A percentile compares a stretch with the other conserved stretches of the same genome.
phyloP scores from a whole-genome alignment of 1,140 invertebrate genomes.

The Diploscapter pachys region DNA sequence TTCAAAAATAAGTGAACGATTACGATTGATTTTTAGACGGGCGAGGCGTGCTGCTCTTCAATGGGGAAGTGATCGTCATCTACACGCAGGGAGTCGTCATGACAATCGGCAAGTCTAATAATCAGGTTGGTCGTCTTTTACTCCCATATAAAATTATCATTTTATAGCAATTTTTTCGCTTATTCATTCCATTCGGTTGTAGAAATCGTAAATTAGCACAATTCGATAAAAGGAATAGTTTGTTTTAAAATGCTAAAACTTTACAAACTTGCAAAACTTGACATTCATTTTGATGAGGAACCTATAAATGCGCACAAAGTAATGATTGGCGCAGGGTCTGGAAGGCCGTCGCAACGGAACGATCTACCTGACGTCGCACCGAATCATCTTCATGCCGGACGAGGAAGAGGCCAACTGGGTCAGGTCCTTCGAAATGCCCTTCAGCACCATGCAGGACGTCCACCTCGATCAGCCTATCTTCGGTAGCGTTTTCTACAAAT shows the following conservation, averaged over 20 bases:
- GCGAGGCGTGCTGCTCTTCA: slow-evolving; percentile 3
- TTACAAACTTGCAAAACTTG: no score
- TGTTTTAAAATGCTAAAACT: no score
- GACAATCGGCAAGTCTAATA: not conserved
- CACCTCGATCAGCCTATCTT: slow-evolving; percentile 94
- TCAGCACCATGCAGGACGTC: slow-evolving; percentile 79
- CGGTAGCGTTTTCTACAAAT: slow-evolving; percentile 62
- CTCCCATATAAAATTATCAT: not conserved
- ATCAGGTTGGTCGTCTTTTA: not conserved
- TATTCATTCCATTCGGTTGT: not conserved
- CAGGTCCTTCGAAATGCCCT: slow-evolving; percentile 92
- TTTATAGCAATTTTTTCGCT: not conserved
- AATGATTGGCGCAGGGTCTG: not conserved
- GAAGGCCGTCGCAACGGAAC: slow-evolving; percentile 12
- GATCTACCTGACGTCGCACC: slow-evolving; percentile 31
- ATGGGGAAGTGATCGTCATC: slow-evolving; percentile 13
- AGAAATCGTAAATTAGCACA: no score
- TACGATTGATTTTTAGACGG: not conserved
- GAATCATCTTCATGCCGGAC: slow-evolving; percentile 62
- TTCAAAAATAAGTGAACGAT: no score
- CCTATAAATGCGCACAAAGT: not conserved
- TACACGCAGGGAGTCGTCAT: slow-evolving; percentile 4
- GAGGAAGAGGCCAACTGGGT: slow-evolving; percentile 66
- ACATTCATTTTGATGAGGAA: no score
- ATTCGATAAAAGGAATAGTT: no score